Evolutionary conservation across 2,888 invertebrate genomes (phyloP).

Genomic region (Nomada ferruginata): DNA sequence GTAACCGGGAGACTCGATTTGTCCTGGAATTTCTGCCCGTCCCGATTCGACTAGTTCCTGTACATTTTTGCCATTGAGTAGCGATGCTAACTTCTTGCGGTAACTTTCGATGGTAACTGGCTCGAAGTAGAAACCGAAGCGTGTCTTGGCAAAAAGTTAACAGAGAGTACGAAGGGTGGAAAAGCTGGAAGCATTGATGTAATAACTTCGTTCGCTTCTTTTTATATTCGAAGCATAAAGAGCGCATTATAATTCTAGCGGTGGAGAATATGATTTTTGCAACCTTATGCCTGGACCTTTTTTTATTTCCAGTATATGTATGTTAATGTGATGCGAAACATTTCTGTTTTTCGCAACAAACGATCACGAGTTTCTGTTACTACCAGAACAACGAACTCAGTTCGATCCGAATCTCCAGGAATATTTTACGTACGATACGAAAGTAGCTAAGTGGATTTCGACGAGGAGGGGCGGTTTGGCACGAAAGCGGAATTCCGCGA

Average conservation of each 20-base stretch:
- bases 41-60: not conserved
- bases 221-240: too few species aligned
- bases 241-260: too few species aligned
- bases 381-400: constrained; percentile 21
- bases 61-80: not conserved
- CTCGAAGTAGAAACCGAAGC: too few species aligned
- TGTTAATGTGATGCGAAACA: too few species aligned
- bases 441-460: constrained; percentile 55
- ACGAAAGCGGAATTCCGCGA: constrained; percentile 33
- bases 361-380: not conserved
- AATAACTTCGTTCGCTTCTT: too few species aligned
- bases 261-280: too few species aligned
- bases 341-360: not conserved
- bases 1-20: constrained; percentile 1
- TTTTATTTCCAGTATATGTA: too few species aligned
- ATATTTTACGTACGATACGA: constrained; percentile 11
- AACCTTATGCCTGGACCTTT: too few species aligned
- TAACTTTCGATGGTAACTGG: too few species aligned
- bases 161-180: too few species aligned
- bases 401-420: constrained; percentile 7
- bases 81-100: not conserved
- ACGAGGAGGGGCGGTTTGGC: constrained; percentile 38
- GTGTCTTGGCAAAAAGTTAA: too few species aligned
- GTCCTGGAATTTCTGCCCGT: not conserved
- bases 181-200: too few species aligned